Base-by-base conservation (phyloP, 2,888 invertebrate genomes). In the Microctonus brassicae region DNA sequence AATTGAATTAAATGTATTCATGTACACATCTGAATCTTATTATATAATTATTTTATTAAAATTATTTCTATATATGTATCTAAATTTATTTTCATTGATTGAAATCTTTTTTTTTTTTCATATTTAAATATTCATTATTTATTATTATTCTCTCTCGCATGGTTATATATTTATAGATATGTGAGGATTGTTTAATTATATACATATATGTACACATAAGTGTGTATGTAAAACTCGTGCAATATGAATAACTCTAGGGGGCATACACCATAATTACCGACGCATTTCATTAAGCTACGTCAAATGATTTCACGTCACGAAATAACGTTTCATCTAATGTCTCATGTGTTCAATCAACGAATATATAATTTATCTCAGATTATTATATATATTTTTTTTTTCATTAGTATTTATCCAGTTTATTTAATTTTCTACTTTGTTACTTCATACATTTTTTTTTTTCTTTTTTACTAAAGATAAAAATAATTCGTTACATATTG, bases 291-390 rank as follows among this genome's bases (percentile, higher is more conserved):
- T 81, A 80, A 64, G 75, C 73, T 75, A 76, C 78, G 81, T 83
- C 81, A 80, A 83, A 84, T 80, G 82, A 83, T 84, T 82, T 83
- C 80, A 78, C 78, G 76, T 80, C 80, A 80, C 77, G 82, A 82
- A 83, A 75, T 57, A 70, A 69, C 73, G 62, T 26, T 22, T 57
- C 65, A n/a, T 53, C 34, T 47, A 47, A 47, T 47, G 6, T 17
- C 17, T n/a, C 2, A n/a, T 39, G 39, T 47, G 9, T 6, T 47
- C 17, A 47, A 47, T 6, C 7, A 47, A n/a, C 20, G 6, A 47
- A 47, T 47, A 47, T 47, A 47, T 17, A 17, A n/a, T 47, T 47
- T 47, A 17, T 47, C 17, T 17, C 6, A 20, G n/a, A 47, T 47
- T 47, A 17, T 17, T 47, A 17, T 17, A 0, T 47, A n/a, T 29